These are phyloP conservation scores for Rhinoderma darwinii DNA, from an alignment of 2,113 vertebrate genomes.

Conservation along the genomic window DNA sequence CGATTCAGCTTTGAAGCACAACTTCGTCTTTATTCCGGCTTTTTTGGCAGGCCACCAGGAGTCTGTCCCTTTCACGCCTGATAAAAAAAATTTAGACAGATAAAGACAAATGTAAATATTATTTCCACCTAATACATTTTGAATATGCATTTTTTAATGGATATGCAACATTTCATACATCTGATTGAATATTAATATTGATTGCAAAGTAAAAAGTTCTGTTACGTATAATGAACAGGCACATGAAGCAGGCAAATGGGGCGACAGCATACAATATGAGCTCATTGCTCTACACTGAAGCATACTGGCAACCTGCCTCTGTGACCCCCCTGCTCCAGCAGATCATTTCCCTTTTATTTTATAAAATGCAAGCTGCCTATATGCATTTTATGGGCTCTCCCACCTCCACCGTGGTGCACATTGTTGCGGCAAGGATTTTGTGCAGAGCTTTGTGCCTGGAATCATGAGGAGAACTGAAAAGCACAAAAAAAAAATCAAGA, in stretches of 20 bases:
- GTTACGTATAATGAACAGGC: slow-evolving; percentile 70
- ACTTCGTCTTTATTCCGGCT: slow-evolving; percentile 78
- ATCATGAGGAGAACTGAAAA: slow-evolving; percentile 70
- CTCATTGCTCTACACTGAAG: slow-evolving; percentile 80
- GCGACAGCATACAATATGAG: slow-evolving; percentile 74
- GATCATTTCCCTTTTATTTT: slow-evolving; percentile 72
- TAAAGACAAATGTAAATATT: slow-evolving; percentile 67
- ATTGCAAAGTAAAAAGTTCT: slow-evolving; percentile 68
- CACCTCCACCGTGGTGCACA: slow-evolving; percentile 70
- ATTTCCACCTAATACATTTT: slow-evolving; percentile 71
- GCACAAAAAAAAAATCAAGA: slow-evolving; percentile 40
- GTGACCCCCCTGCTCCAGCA: slow-evolving; percentile 75
- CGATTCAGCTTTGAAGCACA: slow-evolving; percentile 81
- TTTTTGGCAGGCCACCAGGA: slow-evolving; percentile 81
- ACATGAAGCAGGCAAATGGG: slow-evolving; percentile 73
- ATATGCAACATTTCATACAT: slow-evolving; percentile 44
- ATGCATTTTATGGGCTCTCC: slow-evolving; percentile 76
- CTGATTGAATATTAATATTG: slow-evolving; percentile 61
- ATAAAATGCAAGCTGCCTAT: slow-evolving; percentile 71
- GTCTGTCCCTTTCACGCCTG: slow-evolving; percentile 81
- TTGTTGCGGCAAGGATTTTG: slow-evolving; percentile 75
- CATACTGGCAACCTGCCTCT: slow-evolving; percentile 82
- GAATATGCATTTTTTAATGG: slow-evolving; percentile 55
- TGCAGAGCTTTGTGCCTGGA: slow-evolving; percentile 80
- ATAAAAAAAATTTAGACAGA: slow-evolving; percentile 74